phyloP scores from a whole-genome alignment of 2,113 vertebrate genomes.

The Lanius ludovicianus region DNA sequence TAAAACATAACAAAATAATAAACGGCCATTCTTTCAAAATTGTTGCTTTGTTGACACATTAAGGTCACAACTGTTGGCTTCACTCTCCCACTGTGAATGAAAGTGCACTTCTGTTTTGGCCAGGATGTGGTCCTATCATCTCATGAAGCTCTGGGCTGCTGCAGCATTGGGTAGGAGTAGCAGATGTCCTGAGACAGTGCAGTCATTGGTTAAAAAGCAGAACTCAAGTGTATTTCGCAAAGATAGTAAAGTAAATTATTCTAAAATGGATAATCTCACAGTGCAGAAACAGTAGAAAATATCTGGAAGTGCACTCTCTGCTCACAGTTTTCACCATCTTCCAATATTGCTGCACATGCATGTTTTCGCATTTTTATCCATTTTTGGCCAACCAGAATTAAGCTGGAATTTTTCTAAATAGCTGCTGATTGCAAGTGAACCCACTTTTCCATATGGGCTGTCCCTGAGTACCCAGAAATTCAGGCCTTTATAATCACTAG shows the following conservation, averaged over 20 bases:
- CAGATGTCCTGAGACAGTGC: background rate
- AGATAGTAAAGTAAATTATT: background rate
- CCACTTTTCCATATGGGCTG: background rate
- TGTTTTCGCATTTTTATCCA: background rate
- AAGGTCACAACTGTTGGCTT: background rate
- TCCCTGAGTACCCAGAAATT: background rate
- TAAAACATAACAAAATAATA: background rate
- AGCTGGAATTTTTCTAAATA: background rate
- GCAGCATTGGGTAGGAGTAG: background rate
- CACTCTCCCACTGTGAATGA: background rate
- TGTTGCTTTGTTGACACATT: background rate
- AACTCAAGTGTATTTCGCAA: background rate
- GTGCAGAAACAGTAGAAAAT: background rate
- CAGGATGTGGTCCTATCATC: background rate
- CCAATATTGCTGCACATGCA: background rate
- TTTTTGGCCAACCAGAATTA: background rate
- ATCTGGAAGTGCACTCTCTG: background rate
- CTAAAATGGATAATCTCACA: background rate
- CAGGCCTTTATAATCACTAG: background rate
- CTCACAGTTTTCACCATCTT: background rate
- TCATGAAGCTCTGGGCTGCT: background rate
- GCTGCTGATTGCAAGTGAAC: background rate
- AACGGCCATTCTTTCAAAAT: background rate
- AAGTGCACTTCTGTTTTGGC: background rate
- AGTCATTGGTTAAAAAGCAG: background rate